Conservation (phyloP, 1,140 invertebrate genomes). For the Mamestra configurata region DNA sequence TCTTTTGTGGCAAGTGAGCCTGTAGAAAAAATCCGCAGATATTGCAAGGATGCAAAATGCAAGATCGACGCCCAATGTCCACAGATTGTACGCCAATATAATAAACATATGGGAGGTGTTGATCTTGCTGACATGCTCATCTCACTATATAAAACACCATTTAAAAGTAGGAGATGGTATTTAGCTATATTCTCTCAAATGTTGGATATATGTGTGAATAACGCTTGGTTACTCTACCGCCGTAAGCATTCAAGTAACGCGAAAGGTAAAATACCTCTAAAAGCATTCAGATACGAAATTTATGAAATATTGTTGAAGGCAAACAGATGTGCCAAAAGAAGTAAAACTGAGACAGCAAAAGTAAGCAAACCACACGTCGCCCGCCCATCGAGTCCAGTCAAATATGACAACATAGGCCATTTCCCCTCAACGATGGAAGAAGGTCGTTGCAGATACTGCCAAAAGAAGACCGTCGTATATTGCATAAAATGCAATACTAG, state of each 20-base stretch:
- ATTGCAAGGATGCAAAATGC: conserved; percentile 53
- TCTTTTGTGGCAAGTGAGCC: conserved; percentile 53
- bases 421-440: conserved; percentile 12
- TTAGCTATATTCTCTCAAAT: conserved; percentile 56
- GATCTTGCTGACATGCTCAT: conserved; percentile 60
- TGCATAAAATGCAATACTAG: too few relatives aligned
- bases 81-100: conserved; percentile 58
- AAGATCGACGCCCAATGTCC: conserved; percentile 58
- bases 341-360: neutral
- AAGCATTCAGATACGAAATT: conserved; percentile 51
- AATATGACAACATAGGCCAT: conserved; percentile 29
- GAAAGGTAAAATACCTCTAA: conserved; percentile 35
- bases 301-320: conserved; percentile 38
- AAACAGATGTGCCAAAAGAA: neutral
- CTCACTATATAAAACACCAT: conserved; percentile 54
- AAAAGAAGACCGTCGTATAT: conserved; percentile 16
- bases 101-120: too few relatives aligned
- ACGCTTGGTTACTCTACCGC: conserved; percentile 56
- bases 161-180: conserved; percentile 56
- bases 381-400: neutral
- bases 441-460: too few relatives aligned
- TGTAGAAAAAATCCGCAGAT: conserved; percentile 51
- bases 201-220: conserved; percentile 58
- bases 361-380: neutral
- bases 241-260: conserved; percentile 40